Percentiles rank a stretch among this genome's conserved stretches.
These are phyloP conservation scores for Leptura quadrifasciata DNA, from an alignment of 2,888 invertebrate species.

Conservation along the genomic window DNA sequence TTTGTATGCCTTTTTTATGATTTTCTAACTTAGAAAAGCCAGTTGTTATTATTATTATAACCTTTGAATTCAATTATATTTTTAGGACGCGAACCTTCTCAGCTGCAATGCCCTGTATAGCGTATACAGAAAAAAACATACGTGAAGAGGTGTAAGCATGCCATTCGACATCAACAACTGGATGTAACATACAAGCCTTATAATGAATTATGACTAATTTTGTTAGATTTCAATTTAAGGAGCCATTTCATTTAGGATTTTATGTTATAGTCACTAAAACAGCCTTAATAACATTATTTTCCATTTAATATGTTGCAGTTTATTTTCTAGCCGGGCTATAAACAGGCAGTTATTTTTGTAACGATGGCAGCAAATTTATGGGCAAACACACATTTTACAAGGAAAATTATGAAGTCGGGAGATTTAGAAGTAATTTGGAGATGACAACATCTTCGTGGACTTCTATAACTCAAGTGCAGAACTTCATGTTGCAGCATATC, in stretches of 20 bases:
- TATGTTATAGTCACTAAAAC: neutral
- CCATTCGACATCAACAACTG: too few relatives aligned
- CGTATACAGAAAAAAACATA: too few relatives aligned
- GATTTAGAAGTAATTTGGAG: conserved; percentile 47
- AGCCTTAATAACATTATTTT: conserved; percentile 33
- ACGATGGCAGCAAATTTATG: conserved; percentile 29
- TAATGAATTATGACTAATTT: too few relatives aligned
- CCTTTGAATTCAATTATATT: too few relatives aligned
- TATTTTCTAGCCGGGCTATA: conserved; percentile 13
- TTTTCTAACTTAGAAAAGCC: too few relatives aligned
- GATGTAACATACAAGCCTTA: too few relatives aligned
- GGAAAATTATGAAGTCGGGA: conserved; percentile 19
- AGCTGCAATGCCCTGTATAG: too few relatives aligned
- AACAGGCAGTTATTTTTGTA: conserved; percentile 36
- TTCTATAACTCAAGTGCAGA: conserved; percentile 49
- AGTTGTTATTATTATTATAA: too few relatives aligned
- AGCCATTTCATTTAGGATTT: neutral
- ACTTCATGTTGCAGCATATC: conserved; percentile 53
- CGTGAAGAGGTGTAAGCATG: too few relatives aligned
- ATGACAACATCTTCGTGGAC: conserved; percentile 46
- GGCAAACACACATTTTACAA: conserved; percentile 16
- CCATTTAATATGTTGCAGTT: conserved; percentile 31
- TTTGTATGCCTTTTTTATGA: too few relatives aligned
- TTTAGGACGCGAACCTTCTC: too few relatives aligned
- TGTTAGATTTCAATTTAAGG: too few relatives aligned